phyloP scores from a whole-genome alignment of 2,888 invertebrate genomes.

The Strigamia transsilvanica region DNA sequence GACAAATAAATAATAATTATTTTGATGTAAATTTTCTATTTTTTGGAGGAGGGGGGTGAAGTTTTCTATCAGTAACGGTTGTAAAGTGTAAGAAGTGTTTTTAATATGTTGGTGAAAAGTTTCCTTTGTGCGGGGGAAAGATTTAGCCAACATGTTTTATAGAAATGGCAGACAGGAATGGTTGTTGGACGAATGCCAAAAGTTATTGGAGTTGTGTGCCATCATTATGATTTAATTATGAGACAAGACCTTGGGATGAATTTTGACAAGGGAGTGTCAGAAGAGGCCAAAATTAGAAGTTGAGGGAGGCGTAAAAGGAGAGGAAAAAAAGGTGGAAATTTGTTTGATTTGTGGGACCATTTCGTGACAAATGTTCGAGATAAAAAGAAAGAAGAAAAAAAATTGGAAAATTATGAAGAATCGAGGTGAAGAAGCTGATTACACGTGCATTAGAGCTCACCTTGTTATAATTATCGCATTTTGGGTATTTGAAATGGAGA shows the following conservation, averaged over 20 bases:
- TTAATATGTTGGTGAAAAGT: constrained; percentile 1
- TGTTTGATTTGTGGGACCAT: neutral
- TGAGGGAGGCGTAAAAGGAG: constrained; percentile 6
- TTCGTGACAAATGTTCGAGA: neutral
- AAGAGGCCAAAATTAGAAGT: constrained; percentile 15
- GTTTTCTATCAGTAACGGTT: neutral
- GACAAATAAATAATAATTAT: no score
- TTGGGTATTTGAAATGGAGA: neutral
- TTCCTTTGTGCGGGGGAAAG: constrained; percentile 4
- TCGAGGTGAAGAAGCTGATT: neutral
- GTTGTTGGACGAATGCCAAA: neutral
- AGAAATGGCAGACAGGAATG: constrained; percentile 29
- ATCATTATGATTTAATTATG: constrained; percentile 26
- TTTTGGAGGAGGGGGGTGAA: neutral
- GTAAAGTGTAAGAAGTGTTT: neutral
- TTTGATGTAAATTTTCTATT: no score
- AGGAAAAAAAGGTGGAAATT: neutral
- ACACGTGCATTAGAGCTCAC: neutral
- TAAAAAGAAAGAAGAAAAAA: neutral
- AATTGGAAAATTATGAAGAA: neutral
- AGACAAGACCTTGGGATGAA: constrained; percentile 30
- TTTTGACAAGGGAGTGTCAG: constrained; percentile 30
- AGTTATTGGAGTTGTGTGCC: constrained; percentile 30
- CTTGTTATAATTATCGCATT: neutral
- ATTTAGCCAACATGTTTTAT: constrained; percentile 13